A percentile compares a stretch with the other conserved stretches of the same genome.
Conservation (phyloP, 2,113 vertebrate species). For the Rhombomys opimus region DNA sequence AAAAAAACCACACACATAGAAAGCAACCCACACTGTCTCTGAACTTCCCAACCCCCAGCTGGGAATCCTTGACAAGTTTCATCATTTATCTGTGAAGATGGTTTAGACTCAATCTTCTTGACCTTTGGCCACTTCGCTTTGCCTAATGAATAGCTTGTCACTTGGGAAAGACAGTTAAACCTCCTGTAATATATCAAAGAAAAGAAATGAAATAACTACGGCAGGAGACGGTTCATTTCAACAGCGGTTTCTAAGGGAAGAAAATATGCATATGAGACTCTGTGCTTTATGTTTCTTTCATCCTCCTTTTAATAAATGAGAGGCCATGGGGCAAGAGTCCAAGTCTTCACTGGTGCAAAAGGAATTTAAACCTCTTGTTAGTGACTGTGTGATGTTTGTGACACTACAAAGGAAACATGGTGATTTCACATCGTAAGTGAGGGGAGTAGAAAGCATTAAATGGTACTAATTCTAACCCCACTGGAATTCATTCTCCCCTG, state of each 20-base stretch:
- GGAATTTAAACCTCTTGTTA: constrained; percentile 53
- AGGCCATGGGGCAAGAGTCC: constrained; percentile 31
- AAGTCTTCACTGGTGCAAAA: background rate
- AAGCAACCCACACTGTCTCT: constrained; percentile 7
- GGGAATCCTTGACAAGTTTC: constrained; percentile 40
- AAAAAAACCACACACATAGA: constrained; percentile 42
- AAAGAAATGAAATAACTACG: constrained; percentile 28
- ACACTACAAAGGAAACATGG: constrained; percentile 45
- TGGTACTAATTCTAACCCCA: constrained; percentile 73
- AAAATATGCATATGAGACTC: constrained; percentile 48
- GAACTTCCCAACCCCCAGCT: background rate
- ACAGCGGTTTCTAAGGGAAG: constrained; percentile 54
- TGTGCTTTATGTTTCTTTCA: constrained; percentile 34
- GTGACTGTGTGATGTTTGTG: constrained; percentile 17
- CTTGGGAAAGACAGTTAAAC: constrained; percentile 56
- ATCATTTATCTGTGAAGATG: constrained; percentile 54
- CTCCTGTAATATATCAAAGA: constrained; percentile 39
- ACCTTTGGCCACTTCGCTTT: constrained; percentile 31
- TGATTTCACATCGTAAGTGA: background rate
- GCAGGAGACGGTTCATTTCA: constrained; percentile 38
- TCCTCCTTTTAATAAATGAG: constrained; percentile 60
- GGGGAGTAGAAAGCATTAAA: constrained; percentile 68
- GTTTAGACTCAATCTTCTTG: constrained; percentile 32
- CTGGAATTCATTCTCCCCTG: constrained; percentile 74
- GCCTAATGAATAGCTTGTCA: constrained; percentile 61